Evolutionary conservation across 2,797 vertebrate genomes (phyloP), one percentile per base, ranked within the genome.

Genomic region (Acrossocheilus fasciatus): DNA sequence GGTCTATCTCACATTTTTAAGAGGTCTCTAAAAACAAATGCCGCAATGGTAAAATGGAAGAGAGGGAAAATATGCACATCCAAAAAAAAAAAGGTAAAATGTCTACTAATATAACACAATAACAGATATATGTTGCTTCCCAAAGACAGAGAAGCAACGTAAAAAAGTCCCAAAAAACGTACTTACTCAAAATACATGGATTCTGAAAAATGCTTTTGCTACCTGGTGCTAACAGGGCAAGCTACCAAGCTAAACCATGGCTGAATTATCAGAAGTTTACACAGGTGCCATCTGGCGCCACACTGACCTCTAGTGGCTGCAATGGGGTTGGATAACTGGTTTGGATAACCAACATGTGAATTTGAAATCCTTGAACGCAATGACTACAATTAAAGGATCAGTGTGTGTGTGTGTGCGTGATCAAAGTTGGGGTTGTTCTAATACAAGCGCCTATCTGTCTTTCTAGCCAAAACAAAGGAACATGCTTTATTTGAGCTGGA

Each of bases 261-360:
- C 76, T 80, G 78, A 66, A 45, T 66, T 43, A 36, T 14, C 64
- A 30, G 10, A 79, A 76, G 82, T 85, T 89, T 86, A 78, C 80
- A 84, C 82, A 88, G 77, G 86, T 84, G 69, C 62, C 41, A 23
- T 76, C 36, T 7, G 70, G 34, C 7, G 7, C 9, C 85, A 69
- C 52, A 23, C 47, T 82, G 89, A 78, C 87, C 87, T 70, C 91
- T 91, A 73, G 88, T 87, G 90, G 89, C 6, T 9, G 2, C 43
- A 59, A n/a, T 11, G 1, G 8, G 1, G 54, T 57, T 57, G 20
- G 54, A 57, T 57, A 57, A n/a, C 54, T 57, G 62, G 77, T 73
- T 87, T 70, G 70, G 70, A 82, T 14, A 39, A 18, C 50, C 10
- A n/a, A 41, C 14, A 36, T 36, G 66, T 80, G 52, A 68, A 43